Evolutionary conservation across 2,888 invertebrate species (phyloP).

Genomic region (Ceratothoa steindachneri): DNA sequence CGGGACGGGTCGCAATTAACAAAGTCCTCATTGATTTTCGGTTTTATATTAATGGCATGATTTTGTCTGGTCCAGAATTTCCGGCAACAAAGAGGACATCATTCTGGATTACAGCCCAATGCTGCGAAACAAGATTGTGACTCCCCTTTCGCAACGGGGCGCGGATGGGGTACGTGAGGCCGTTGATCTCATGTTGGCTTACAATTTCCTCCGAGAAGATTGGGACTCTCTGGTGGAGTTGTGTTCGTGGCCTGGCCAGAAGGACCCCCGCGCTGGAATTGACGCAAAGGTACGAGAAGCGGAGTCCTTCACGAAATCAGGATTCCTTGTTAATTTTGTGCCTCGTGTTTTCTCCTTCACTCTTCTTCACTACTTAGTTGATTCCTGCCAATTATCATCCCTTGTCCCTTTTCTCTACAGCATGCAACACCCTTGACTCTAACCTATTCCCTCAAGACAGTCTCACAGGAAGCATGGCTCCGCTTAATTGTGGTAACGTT

Average conservation of each 20-base stretch:
- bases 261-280: constrained; percentile 71
- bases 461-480: too few relatives aligned
- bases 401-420: too few relatives aligned
- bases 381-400: too few relatives aligned
- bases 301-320: neutral
- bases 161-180: constrained; percentile 65
- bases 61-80: constrained; percentile 6
- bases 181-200: constrained; percentile 65
- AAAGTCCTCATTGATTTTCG: neutral
- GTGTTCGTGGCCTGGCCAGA: constrained; percentile 73
- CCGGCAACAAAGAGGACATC: constrained; percentile 65
- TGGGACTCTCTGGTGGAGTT: constrained; percentile 82
- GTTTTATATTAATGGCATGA: neutral
- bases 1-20: too few relatives aligned
- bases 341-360: neutral
- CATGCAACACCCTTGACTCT: too few relatives aligned
- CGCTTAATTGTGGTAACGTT: too few relatives aligned
- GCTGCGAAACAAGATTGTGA: constrained; percentile 69
- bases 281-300: constrained; percentile 67
- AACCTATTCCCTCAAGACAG: too few relatives aligned
- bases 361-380: neutral
- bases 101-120: constrained; percentile 82
- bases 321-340: neutral
- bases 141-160: constrained; percentile 69
- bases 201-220: constrained; percentile 85